Conservation (phyloP, 2,113 vertebrate species). For the Tachysurus vachellii region DNA sequence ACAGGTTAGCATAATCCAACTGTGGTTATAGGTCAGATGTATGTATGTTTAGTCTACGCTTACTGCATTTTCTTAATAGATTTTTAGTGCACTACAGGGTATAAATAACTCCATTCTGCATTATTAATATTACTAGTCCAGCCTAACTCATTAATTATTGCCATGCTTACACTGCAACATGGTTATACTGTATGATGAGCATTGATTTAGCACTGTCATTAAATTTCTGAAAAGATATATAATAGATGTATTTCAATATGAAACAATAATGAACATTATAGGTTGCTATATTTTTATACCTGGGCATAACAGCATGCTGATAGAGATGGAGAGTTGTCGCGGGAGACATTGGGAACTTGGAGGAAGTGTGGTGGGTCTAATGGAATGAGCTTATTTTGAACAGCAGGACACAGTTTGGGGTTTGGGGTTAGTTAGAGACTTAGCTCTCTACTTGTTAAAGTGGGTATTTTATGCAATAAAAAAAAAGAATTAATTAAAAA, state of each 20-base stretch:
- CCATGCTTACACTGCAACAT: not conserved
- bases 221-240: not conserved
- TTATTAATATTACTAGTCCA: not conserved
- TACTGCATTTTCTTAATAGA: not conserved
- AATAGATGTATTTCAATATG: not conserved
- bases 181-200: not conserved
- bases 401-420: not conserved
- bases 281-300: too few species aligned
- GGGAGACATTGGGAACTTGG: not conserved
- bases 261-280: not conserved
- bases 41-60: not conserved
- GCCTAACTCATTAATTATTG: not conserved
- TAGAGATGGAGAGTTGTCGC: not conserved
- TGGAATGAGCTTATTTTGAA: slow-evolving; percentile 1
- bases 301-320: not conserved
- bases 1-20: not conserved
- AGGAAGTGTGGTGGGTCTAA: not conserved
- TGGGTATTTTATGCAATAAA: not conserved
- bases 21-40: not conserved
- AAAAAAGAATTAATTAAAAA: too few species aligned
- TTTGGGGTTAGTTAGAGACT: not conserved
- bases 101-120: not conserved
- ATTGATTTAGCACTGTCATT: not conserved
- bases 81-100: not conserved
- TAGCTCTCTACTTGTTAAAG: not conserved